phyloP scores from a whole-genome alignment of 2,888 invertebrate genomes.

The Argyresthia goedartella region DNA sequence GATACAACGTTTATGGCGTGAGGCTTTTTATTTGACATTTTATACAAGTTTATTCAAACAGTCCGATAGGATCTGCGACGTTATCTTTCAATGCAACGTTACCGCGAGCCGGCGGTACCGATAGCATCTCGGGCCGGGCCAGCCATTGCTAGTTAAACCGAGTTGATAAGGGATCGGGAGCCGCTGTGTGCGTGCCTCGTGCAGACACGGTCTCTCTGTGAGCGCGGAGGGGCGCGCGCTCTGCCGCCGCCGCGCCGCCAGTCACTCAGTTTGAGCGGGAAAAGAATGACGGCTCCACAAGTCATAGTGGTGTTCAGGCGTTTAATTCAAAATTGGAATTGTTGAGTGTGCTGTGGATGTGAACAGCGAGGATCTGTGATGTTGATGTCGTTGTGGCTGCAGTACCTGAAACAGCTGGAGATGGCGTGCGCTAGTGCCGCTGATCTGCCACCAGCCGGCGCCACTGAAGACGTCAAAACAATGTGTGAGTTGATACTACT shows the following conservation, averaged over 20 bases:
- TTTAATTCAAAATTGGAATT: neutral
- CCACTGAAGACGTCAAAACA: conserved; percentile 49
- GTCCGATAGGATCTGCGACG: conserved; percentile 62
- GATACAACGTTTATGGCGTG: conserved; percentile 54
- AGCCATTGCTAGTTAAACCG: conserved; percentile 68
- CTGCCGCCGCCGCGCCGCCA: conserved; percentile 50
- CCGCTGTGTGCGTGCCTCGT: conserved; percentile 34
- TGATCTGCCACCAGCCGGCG: conserved; percentile 51
- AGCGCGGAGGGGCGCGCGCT: conserved; percentile 46
- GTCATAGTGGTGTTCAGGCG: conserved; percentile 7
- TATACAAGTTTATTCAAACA: conserved; percentile 72
- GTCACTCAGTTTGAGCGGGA: conserved; percentile 66
- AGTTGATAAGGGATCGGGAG: conserved; percentile 60
- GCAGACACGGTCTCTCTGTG: conserved; percentile 26
- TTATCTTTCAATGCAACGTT: conserved; percentile 71
- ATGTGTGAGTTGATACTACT: conserved; percentile 47
- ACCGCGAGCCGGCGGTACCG: conserved; percentile 55
- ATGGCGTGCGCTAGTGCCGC: conserved; percentile 41
- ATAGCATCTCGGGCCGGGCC: conserved; percentile 57
- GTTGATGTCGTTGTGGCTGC: conserved; percentile 67
- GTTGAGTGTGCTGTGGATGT: neutral
- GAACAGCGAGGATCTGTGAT: conserved; percentile 34
- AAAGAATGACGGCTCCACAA: conserved; percentile 59
- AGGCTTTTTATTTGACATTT: conserved; percentile 70
- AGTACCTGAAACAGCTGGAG: conserved; percentile 61